These are phyloP conservation scores for Forbesichthys papilliferus DNA, from an alignment of 2,113 vertebrate species.

Conservation along the genomic window DNA sequence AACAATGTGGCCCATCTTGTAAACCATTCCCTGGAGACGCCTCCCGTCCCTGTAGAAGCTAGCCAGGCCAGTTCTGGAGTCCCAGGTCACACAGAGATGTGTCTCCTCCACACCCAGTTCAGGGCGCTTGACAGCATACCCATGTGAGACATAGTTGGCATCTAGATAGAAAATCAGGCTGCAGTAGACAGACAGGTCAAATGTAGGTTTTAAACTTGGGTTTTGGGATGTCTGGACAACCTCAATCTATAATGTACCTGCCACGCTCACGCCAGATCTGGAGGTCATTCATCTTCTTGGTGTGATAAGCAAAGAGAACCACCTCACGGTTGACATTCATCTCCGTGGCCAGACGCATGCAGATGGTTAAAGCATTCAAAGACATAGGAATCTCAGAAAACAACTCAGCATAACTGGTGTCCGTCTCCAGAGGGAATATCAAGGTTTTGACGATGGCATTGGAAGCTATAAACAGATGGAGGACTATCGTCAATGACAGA, in stretches of 20 bases:
- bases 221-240: no score
- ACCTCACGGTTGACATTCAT: no score
- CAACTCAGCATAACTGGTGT: neutral
- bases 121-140: neutral
- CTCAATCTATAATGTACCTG: no score
- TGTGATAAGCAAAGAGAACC: no score
- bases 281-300: no score
- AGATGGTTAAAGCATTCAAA: no score
- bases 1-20: slow-evolving; percentile 8
- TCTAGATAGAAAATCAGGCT: slow-evolving; percentile 31
- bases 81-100: slow-evolving; percentile 54
- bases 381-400: neutral
- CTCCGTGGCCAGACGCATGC: no score
- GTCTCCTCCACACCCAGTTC: slow-evolving; percentile 16
- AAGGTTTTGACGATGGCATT: neutral
- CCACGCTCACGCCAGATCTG: no score
- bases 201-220: no score
- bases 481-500: neutral
- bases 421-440: neutral
- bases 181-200: no score
- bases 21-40: slow-evolving; percentile 45
- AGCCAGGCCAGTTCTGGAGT: slow-evolving; percentile 36
- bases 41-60: slow-evolving; percentile 29
- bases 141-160: fast-evolving
- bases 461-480: neutral